These are phyloP conservation scores for Herminia tarsipennalis DNA, from an alignment of 2,888 invertebrate species.

Conservation along the genomic window DNA sequence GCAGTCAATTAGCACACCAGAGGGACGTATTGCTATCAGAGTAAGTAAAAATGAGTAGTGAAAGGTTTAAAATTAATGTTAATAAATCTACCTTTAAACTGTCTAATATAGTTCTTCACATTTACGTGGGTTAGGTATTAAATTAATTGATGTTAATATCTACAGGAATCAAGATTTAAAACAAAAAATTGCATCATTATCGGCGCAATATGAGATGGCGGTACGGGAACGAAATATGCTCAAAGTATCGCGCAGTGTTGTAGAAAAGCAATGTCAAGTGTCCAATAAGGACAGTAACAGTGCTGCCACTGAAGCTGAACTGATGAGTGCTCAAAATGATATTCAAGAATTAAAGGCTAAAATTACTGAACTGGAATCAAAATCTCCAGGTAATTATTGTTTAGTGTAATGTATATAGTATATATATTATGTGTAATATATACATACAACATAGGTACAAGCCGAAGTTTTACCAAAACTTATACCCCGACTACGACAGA, in stretches of 20 bases:
- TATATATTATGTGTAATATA: too few species aligned
- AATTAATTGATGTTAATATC: not conserved
- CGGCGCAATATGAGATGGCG: constrained; percentile 56
- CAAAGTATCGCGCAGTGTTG: constrained; percentile 54
- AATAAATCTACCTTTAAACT: too few species aligned
- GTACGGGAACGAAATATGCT: constrained; percentile 64
- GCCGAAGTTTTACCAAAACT: constrained; percentile 1
- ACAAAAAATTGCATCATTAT: constrained; percentile 64
- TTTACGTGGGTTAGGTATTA: too few species aligned
- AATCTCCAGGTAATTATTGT: too few species aligned
- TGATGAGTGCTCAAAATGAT: constrained; percentile 53
- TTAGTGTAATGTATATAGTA: too few species aligned
- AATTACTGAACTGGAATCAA: constrained; percentile 67
- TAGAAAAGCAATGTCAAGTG: constrained; percentile 58
- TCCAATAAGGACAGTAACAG: constrained; percentile 59
- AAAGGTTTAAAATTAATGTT: too few species aligned
- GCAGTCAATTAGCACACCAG: constrained; percentile 67
- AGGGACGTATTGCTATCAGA: constrained; percentile 68
- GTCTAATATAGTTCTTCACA: too few species aligned
- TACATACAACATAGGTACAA: too few species aligned
- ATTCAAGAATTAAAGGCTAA: constrained; percentile 65
- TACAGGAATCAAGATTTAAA: constrained; percentile 64
- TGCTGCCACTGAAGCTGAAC: constrained; percentile 49
- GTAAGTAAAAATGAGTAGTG: too few species aligned
- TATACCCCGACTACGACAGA: too few species aligned